Evolutionary conservation across 1,140 invertebrate genomes (phyloP).

Genomic region (Cyclina sinensis): DNA sequence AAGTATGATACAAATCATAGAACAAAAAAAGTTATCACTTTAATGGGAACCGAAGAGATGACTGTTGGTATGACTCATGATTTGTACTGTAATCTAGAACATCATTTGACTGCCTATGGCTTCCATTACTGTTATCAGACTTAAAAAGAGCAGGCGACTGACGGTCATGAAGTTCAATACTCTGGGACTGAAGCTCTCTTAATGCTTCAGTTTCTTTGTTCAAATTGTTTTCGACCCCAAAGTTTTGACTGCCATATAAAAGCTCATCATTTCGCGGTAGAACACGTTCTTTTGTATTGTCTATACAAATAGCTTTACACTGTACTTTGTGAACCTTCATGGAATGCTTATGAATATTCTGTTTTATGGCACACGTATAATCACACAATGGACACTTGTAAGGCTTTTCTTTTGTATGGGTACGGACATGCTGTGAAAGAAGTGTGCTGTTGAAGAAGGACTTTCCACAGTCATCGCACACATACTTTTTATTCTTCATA

Average conservation of each 20-base stretch:
- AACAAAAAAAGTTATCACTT: too few species aligned
- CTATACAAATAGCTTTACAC: not conserved
- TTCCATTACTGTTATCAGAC: not conserved
- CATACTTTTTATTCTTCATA: slow-evolving; percentile 17
- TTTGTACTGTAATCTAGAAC: not conserved
- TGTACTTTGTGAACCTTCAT: slow-evolving; percentile 11
- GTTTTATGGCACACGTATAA: slow-evolving; percentile 34
- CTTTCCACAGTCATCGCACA: slow-evolving; percentile 29
- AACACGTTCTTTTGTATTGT: not conserved
- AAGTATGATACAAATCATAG: too few species aligned
- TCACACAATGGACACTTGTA: slow-evolving; percentile 30
- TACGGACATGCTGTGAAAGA: slow-evolving; percentile 5
- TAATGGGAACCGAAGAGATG: too few species aligned
- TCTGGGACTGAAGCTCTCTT: not conserved
- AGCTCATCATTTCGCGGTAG: not conserved
- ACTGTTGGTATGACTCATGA: too few species aligned
- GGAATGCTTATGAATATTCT: slow-evolving; percentile 39
- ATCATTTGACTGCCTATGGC: not conserved
- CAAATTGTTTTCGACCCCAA: not conserved
- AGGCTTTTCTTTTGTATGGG: slow-evolving; percentile 35
- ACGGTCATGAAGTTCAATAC: not conserved
- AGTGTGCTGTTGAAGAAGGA: slow-evolving; percentile 25
- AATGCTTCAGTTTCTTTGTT: not conserved
- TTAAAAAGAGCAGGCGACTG: not conserved
- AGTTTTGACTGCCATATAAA: not conserved